Conservation (phyloP, 2,113 vertebrate species). For the Calidris pygmaea region DNA sequence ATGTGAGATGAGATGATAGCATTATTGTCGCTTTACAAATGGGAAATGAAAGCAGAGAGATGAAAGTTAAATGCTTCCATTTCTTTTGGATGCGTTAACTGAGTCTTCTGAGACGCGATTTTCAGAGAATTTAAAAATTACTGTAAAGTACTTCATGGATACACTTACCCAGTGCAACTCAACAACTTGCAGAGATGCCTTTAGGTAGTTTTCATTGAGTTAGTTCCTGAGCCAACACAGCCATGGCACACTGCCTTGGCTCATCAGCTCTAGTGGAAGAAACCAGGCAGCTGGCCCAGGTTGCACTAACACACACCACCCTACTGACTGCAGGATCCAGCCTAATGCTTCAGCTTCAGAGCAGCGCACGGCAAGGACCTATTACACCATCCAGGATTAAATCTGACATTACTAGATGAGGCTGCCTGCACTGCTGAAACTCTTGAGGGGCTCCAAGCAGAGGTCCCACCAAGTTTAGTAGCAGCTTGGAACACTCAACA, state of each 20-base stretch:
- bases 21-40: neutral
- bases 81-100: neutral
- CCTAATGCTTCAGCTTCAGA: neutral
- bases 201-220: neutral
- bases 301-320: neutral
- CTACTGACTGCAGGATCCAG: neutral
- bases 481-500: neutral
- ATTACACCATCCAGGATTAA: neutral
- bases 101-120: neutral
- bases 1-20: neutral
- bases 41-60: slow-evolving; percentile 12
- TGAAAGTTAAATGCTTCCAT: slow-evolving; percentile 6
- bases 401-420: neutral
- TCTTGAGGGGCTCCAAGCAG: neutral
- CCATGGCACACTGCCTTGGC: neutral
- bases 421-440: neutral
- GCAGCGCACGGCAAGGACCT: neutral
- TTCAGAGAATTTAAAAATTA: neutral
- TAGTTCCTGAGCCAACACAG: neutral
- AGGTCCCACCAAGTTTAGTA: neutral
- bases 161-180: neutral
- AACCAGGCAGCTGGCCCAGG: neutral
- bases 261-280: neutral
- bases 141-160: neutral
- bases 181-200: neutral